These are phyloP conservation scores for Aix galericulata DNA, from an alignment of 2,113 vertebrate species.

Conservation along the genomic window DNA sequence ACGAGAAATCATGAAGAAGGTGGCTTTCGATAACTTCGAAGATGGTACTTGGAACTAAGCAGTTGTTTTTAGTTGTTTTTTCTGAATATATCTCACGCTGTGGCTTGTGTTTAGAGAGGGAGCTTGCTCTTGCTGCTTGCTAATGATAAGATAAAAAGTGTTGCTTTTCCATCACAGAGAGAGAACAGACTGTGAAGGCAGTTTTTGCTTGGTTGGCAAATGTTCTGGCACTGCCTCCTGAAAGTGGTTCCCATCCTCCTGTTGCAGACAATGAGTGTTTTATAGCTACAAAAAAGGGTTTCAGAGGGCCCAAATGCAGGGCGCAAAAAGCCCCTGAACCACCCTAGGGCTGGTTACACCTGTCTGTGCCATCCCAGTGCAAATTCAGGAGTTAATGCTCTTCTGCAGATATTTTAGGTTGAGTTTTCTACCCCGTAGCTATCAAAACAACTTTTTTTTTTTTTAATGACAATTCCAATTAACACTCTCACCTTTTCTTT, in stretches of 20 bases:
- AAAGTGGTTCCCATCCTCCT: accelerated
- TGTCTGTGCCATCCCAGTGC: not conserved
- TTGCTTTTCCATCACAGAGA: not conserved
- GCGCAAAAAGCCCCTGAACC: not conserved
- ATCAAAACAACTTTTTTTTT: not conserved
- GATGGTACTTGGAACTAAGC: constrained; percentile 63
- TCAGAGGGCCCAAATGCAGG: not conserved
- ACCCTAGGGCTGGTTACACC: not conserved
- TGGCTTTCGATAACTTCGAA: constrained; percentile 71
- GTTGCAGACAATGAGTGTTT: not conserved
- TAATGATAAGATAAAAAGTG: accelerated
- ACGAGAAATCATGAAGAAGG: constrained; percentile 74
- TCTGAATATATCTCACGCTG: accelerated
- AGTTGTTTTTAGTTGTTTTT: accelerated
- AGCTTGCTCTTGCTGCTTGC: accelerated
- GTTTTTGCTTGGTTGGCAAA: not conserved
- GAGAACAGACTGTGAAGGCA: not conserved
- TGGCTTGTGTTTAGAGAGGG: not conserved
- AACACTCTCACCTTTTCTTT: not conserved
- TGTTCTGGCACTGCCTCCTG: not conserved
- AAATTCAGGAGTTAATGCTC: not conserved
- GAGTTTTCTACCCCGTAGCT: not conserved
- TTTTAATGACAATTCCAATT: not conserved
- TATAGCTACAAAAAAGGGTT: not conserved
- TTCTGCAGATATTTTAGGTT: not conserved